phyloP scores from a whole-genome alignment of 2,113 vertebrate species.

The Struthidea cinerea region DNA sequence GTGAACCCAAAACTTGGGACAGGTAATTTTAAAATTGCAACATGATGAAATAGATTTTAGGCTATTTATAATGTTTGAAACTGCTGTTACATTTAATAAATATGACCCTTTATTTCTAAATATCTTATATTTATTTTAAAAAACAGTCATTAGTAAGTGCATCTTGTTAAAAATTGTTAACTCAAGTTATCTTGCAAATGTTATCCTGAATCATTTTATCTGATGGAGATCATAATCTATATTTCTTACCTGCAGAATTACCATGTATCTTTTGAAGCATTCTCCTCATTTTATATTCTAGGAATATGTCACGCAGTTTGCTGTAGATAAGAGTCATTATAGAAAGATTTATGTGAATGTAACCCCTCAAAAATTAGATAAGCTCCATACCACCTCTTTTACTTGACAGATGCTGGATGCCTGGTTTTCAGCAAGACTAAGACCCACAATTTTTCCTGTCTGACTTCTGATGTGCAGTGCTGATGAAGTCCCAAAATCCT shows the following conservation, averaged over 20 bases:
- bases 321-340: background rate
- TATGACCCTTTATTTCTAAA: background rate
- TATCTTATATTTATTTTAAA: background rate
- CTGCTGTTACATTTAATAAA: background rate
- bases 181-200: background rate
- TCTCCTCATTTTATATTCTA: background rate
- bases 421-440: background rate
- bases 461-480: background rate
- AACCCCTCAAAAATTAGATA: background rate
- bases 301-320: background rate
- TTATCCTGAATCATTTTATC: background rate
- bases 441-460: background rate
- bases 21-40: background rate
- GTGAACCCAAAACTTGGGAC: background rate
- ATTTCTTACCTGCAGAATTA: background rate
- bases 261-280: background rate
- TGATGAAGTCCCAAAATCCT: background rate
- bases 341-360: background rate
- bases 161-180: background rate
- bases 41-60: background rate
- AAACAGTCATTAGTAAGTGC: background rate
- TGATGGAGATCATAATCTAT: background rate
- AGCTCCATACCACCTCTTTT: background rate
- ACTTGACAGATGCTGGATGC: background rate
- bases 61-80: background rate